Evolutionary conservation across 1,140 invertebrate genomes (phyloP), one percentile per base, ranked within the genome.

Genomic region (Hyles euphorbiae): DNA sequence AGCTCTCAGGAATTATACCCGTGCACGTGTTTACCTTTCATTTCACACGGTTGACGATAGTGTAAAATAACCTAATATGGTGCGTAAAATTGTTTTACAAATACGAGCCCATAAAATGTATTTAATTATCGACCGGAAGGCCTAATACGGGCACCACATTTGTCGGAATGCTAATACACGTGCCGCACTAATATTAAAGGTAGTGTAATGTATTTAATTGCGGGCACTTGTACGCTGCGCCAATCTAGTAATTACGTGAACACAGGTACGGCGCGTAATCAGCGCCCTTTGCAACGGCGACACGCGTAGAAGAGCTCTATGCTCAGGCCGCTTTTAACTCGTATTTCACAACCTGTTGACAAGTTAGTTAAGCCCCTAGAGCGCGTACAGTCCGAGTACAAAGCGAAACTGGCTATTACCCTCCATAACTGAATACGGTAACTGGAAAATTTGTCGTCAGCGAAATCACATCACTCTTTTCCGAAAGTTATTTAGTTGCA

Each of bases 301-400:
- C 76, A 75, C 73, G 75, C 71, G 67, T 60, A 65, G 63, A 67
- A 78, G 76, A 75, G 80, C 75, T 72, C 71, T 78, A 34, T 34
- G 50, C 78, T 78, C 74, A 63, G 70, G 68, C 63, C 54, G 73
- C 79, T 79, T 86, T 86, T 80, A 71, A 82, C 66, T 83, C 66
- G 66, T 72, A 84, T 86, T 87, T 83, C 76, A 84, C 78, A 81
- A 87, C 84, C 81, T 87, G 84, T 87, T 87, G 82, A 85, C 82
- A 73, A 77, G 78, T 83, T 77, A 83, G 78, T 82, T 81, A 78
- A 79, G 75, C 71, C 74, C 70, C 73, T 76, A 72, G 65, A 76
- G 72, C 70, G 73, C 70, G 69, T 69, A 68, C 66, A 67, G 67
- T 72, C 65, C 66, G 70, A 65, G 54, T 64, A 82, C 71, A 84